Evolutionary conservation across 1,140 invertebrate species (phyloP).

Genomic region (Platorchestia sp.): DNA sequence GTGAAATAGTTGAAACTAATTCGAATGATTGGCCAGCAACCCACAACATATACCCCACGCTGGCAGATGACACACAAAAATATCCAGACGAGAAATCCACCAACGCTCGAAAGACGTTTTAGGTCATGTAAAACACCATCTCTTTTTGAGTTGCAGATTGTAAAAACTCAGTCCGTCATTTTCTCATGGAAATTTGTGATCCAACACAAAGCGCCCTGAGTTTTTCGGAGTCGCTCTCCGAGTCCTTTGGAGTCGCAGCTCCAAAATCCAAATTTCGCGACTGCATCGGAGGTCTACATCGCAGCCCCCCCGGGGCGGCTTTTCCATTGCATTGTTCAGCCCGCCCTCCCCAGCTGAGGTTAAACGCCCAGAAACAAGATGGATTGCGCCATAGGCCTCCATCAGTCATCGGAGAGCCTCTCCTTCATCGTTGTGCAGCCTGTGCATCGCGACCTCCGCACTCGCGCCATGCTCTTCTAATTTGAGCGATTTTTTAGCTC

Average conservation of each 20-base stretch:
- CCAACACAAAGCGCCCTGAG: not conserved
- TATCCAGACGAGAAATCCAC: not conserved
- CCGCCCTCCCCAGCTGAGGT: not conserved
- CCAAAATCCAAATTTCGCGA: not conserved
- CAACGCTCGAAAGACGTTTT: not conserved
- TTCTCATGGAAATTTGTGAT: not conserved
- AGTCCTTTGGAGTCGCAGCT: not conserved
- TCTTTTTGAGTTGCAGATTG: not conserved
- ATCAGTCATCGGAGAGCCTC: not conserved
- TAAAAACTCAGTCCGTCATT: not conserved
- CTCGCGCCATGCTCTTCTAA: not conserved
- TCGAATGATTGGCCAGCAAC: too few relatives aligned
- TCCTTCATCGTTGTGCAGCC: not conserved
- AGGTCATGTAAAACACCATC: not conserved
- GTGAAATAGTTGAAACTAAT: too few relatives aligned
- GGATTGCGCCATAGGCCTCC: not conserved
- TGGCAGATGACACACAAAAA: not conserved
- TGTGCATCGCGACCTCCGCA: not conserved
- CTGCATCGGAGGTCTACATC: not conserved
- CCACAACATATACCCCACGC: too few relatives aligned
- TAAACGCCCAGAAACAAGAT: constrained; percentile 1
- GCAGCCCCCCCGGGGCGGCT: too few relatives aligned
- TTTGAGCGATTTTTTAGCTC: too few relatives aligned
- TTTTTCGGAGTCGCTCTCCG: not conserved
- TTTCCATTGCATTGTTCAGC: not conserved